phyloP scores from a whole-genome alignment of 2,113 vertebrate species.

The Lophura nycthemera region DNA sequence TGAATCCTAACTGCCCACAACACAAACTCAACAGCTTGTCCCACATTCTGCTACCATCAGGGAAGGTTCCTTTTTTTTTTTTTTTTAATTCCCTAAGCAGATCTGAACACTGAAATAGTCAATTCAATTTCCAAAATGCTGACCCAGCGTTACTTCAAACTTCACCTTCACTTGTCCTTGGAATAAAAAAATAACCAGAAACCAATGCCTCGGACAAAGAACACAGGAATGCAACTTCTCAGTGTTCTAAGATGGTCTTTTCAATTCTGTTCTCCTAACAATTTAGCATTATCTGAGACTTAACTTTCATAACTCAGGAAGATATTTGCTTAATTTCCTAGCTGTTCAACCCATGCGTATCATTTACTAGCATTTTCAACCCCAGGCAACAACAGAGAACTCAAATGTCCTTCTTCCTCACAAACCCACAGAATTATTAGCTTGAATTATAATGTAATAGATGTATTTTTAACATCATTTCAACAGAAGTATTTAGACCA shows the following conservation, averaged over 20 bases:
- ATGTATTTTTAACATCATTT: conserved; percentile 5
- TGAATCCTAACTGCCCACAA: background rate
- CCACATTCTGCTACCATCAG: background rate
- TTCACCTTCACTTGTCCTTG: background rate
- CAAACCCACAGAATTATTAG: background rate
- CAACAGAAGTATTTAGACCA: background rate
- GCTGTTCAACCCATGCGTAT: background rate
- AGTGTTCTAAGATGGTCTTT: background rate
- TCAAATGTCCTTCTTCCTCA: background rate
- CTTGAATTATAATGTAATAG: background rate
- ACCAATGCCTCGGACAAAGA: background rate
- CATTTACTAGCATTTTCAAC: background rate
- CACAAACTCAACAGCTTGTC: background rate
- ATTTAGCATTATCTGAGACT: background rate
- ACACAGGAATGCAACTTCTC: background rate
- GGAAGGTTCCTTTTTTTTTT: background rate
- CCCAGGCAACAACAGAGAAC: background rate
- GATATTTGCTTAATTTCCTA: background rate
- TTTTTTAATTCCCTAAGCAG: background rate
- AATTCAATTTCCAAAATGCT: background rate
- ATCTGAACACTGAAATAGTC: background rate
- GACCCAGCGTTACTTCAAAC: background rate
- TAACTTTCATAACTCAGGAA: background rate
- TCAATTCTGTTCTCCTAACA: background rate
- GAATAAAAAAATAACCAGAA: background rate